Base-by-base conservation (phyloP, 2,888 invertebrate genomes). In the Acleris holmiana region DNA sequence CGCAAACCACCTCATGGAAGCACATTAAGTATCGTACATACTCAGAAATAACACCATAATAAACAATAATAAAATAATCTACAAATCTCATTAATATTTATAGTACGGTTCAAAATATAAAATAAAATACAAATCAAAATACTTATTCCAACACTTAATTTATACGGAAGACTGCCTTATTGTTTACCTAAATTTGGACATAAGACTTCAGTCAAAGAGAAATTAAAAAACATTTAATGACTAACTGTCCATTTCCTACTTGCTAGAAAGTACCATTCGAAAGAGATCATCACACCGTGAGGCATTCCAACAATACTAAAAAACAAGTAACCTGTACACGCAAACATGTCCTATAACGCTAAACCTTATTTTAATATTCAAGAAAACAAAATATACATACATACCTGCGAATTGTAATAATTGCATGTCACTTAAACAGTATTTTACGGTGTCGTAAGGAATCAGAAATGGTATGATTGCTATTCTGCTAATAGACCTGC, bases 241-340 rank as follows among this genome's bases (percentile, higher is more conserved):
- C 56, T 61, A 61, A 50, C 49, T 53, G 48, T 46, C 44, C 65
- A 44, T 55, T 56, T 55, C 60, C 62, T 61, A 63, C 60, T 65
- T 55, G 65, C 65, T 65, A 65, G 49, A 60, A 73, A 81, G 78
- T 83, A 85, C 79, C 78, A 78, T 82, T 80, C 76, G 69, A 77
- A 76, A 79, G 86, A 86, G 85, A 86, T 85, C 86, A 84, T 73
- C 76, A 72, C 41, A 56, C 66, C 51, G 62, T 68, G 58, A 69
- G 54, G 51, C 60, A 69, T 67, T 74, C 70, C 74, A 72, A 74
- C 71, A 75, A 76, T 76, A 76, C 74, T 75, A 69, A 70, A 68
- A 69, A 74, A 73, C 73, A 74, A 74, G 71, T 69, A 25, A 58
- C 25, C 44, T 68, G 66, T 59, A 57, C 60, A 61, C 47, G 60